These are phyloP conservation scores for Brachyhypopomus occidentalis DNA, from an alignment of 2,113 vertebrate species.

Conservation along the genomic window DNA sequence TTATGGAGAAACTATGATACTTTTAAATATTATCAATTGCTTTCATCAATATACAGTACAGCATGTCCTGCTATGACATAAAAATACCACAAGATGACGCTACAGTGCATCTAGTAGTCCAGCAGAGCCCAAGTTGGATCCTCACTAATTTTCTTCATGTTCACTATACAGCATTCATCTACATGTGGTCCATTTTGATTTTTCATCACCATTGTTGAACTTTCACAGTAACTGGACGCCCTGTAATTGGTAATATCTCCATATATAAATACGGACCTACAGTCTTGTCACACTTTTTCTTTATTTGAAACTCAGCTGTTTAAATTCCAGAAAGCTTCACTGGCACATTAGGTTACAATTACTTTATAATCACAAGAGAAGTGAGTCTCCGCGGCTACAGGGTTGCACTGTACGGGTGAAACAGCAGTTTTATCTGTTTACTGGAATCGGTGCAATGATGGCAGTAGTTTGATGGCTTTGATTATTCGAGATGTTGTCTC, in stretches of 20 bases:
- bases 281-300: not conserved
- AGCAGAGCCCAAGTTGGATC: not conserved
- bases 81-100: constrained; percentile 31
- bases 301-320: not conserved
- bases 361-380: too few relatives aligned
- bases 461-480: not conserved
- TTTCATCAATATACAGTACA: not conserved
- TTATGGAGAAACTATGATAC: not conserved
- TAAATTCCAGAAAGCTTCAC: not conserved
- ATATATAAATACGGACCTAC: not conserved
- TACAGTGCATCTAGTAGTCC: not conserved
- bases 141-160: not conserved
- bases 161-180: too few relatives aligned
- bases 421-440: not conserved
- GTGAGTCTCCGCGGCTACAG: too few relatives aligned
- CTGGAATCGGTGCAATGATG: not conserved
- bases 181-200: too few relatives aligned
- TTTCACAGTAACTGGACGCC: not conserved
- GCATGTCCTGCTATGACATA: not conserved
- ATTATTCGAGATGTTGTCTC: not conserved
- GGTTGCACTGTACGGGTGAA: not conserved
- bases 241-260: not conserved
- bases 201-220: not conserved
- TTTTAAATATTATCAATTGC: too few relatives aligned
- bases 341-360: not conserved